phyloP scores from a whole-genome alignment of 1,140 invertebrate species.

The Eubasilissa regina region DNA sequence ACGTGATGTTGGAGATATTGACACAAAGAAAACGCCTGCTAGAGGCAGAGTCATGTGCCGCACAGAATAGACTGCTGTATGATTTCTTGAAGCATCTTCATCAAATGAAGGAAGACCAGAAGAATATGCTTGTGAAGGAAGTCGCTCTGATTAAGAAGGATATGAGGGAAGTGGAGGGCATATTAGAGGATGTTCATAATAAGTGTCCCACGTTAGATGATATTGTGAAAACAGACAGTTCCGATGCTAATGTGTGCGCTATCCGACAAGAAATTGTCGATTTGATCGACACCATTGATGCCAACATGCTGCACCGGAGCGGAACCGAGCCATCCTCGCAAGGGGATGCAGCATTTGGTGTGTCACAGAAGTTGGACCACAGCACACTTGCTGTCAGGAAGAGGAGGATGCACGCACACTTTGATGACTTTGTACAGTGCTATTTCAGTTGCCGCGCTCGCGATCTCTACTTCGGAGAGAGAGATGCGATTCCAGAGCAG shows the following conservation, averaged over 20 bases:
- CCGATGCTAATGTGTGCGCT: slow-evolving; percentile 70
- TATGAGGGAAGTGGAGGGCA: slow-evolving; percentile 84
- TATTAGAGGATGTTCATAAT: slow-evolving; percentile 80
- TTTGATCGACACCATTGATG: slow-evolving; percentile 74
- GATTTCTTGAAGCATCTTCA: slow-evolving; percentile 88
- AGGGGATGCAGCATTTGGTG: slow-evolving; percentile 50
- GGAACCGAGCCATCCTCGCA: slow-evolving; percentile 55
- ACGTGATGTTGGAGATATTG: slow-evolving; percentile 86
- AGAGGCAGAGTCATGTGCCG: slow-evolving; percentile 84
- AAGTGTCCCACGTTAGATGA: slow-evolving; percentile 70
- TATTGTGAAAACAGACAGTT: slow-evolving; percentile 65
- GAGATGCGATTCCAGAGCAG: slow-evolving; percentile 59
- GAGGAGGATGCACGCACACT: slow-evolving; percentile 87
- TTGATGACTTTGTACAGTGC: slow-evolving; percentile 91
- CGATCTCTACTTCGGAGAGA: slow-evolving; percentile 77
- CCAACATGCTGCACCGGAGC: slow-evolving; percentile 67
- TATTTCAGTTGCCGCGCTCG: slow-evolving; percentile 86
- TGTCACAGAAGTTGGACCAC: slow-evolving; percentile 59
- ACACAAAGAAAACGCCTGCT: slow-evolving; percentile 85
- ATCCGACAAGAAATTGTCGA: slow-evolving; percentile 76
- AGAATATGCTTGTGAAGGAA: slow-evolving; percentile 79
- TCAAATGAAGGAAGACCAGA: slow-evolving; percentile 83
- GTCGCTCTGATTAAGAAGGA: slow-evolving; percentile 86
- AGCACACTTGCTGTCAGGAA: slow-evolving; percentile 78
- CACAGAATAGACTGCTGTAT: slow-evolving; percentile 85